phyloP scores from a whole-genome alignment of 2,113 vertebrate species.

The Zosterops lateralis region DNA sequence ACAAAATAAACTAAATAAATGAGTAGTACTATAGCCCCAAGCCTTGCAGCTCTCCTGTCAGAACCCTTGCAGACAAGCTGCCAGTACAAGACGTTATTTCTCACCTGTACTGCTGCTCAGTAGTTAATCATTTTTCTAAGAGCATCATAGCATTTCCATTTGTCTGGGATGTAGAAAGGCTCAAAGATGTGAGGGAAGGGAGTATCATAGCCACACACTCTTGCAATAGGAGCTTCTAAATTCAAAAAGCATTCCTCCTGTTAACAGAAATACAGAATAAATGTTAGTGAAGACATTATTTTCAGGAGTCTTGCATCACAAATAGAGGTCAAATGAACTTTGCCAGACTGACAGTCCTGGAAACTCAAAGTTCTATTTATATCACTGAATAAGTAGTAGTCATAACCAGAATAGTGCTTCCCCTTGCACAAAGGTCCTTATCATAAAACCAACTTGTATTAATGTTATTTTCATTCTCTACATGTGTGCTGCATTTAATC shows the following conservation, averaged over 20 bases:
- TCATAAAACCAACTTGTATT: slow-evolving; percentile 19
- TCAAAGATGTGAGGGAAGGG: slow-evolving; percentile 97
- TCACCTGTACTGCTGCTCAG: slow-evolving; percentile 73
- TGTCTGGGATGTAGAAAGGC: slow-evolving; percentile 98
- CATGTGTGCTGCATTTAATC: slow-evolving; percentile 10
- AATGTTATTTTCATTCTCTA: slow-evolving; percentile 43
- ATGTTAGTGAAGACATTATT: neutral
- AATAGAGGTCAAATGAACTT: slow-evolving; percentile 7
- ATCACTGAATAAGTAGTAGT: neutral
- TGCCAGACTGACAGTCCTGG: neutral
- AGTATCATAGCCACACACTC: slow-evolving; percentile 97
- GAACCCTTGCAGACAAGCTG: neutral
- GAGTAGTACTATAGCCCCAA: neutral
- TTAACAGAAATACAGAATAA: slow-evolving; percentile 44
- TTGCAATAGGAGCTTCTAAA: slow-evolving; percentile 91
- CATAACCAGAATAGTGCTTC: neutral
- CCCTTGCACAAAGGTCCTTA: neutral
- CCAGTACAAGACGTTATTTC: neutral
- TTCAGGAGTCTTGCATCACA: slow-evolving; percentile 24
- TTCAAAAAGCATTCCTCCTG: slow-evolving; percentile 98
- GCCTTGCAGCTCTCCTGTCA: neutral
- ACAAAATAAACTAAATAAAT: neutral
- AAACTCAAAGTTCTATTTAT: slow-evolving; percentile 34
- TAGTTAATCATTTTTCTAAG: slow-evolving; percentile 96
- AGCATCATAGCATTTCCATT: slow-evolving; percentile 98